These are phyloP conservation scores for Caenorhabditis sp. DNA, from an alignment of 2,888 invertebrate species.

Conservation along the genomic window DNA sequence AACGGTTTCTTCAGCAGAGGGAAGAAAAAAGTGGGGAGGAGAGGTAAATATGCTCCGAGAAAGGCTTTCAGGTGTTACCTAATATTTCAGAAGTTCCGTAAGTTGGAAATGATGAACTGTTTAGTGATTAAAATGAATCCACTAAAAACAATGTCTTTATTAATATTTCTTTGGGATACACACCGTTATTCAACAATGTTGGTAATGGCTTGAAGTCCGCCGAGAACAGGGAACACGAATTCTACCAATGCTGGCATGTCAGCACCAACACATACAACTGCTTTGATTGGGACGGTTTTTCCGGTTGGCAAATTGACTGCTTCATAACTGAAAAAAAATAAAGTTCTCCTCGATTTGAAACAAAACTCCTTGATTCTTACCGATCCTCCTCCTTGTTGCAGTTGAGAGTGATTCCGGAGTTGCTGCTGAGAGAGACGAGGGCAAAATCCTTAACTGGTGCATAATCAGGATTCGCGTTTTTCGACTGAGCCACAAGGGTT, in stretches of 20 bases:
- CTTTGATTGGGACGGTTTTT: constrained; percentile 30
- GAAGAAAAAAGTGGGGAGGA: not conserved
- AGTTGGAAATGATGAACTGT: too few species aligned
- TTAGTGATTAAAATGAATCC: too few species aligned
- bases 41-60: constrained; percentile 35
- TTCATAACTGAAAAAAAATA: constrained; percentile 41
- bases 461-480: constrained; percentile 8
- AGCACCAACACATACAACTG: constrained; percentile 28
- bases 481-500: constrained; percentile 36
- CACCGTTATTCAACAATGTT: too few species aligned
- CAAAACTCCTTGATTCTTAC: constrained; percentile 33
- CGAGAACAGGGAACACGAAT: not conserved
- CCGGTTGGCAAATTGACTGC: constrained; percentile 40
- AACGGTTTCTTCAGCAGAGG: constrained; percentile 1
- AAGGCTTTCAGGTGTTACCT: constrained; percentile 24
- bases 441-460: constrained; percentile 18
- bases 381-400: constrained; percentile 34
- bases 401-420: constrained; percentile 31
- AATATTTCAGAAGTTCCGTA: too few species aligned
- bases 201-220: too few species aligned
- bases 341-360: too few species aligned
- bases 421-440: constrained; percentile 43
- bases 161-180: too few species aligned
- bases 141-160: too few species aligned
- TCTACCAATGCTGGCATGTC: too few species aligned